These are phyloP conservation scores for Seriola rivoliana DNA, from an alignment of 2,113 vertebrate species.

Conservation along the genomic window DNA sequence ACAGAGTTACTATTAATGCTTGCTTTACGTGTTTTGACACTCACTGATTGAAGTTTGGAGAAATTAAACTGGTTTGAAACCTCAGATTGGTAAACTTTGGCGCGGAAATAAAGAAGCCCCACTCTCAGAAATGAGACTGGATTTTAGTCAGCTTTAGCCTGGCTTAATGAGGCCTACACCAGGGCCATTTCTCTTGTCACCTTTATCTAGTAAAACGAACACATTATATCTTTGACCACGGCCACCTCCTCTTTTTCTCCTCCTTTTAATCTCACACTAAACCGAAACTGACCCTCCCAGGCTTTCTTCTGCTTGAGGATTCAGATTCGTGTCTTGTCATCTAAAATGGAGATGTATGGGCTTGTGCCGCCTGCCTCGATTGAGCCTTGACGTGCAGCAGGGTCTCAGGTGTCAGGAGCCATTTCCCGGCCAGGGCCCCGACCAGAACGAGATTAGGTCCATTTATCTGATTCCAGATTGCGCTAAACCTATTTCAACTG, in stretches of 20 bases:
- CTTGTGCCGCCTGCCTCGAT: slow-evolving; percentile 60
- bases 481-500: slow-evolving; percentile 82
- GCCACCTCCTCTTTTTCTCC: slow-evolving; percentile 47
- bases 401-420: slow-evolving; percentile 86
- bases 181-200: slow-evolving; percentile 67
- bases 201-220: slow-evolving; percentile 67
- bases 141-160: slow-evolving; percentile 50
- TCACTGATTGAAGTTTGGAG: slow-evolving; percentile 16
- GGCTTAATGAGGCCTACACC: slow-evolving; percentile 71
- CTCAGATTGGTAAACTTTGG: slow-evolving; percentile 8
- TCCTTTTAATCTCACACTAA: slow-evolving; percentile 58
- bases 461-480: slow-evolving; percentile 86
- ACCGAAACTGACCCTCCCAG: slow-evolving; percentile 53
- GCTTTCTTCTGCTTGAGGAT: slow-evolving; percentile 57
- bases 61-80: slow-evolving; percentile 43
- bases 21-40: slow-evolving; percentile 29
- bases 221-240: slow-evolving; percentile 55
- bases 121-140: slow-evolving; percentile 16
- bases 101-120: slow-evolving; percentile 40
- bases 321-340: slow-evolving; percentile 77
- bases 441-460: slow-evolving; percentile 84
- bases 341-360: slow-evolving; percentile 84
- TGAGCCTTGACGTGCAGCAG: slow-evolving; percentile 77
- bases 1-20: slow-evolving; percentile 18
- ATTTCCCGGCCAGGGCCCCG: slow-evolving; percentile 82